Evolutionary conservation across 2,797 vertebrate species (phyloP).

Genomic region (Pristis pectinata): DNA sequence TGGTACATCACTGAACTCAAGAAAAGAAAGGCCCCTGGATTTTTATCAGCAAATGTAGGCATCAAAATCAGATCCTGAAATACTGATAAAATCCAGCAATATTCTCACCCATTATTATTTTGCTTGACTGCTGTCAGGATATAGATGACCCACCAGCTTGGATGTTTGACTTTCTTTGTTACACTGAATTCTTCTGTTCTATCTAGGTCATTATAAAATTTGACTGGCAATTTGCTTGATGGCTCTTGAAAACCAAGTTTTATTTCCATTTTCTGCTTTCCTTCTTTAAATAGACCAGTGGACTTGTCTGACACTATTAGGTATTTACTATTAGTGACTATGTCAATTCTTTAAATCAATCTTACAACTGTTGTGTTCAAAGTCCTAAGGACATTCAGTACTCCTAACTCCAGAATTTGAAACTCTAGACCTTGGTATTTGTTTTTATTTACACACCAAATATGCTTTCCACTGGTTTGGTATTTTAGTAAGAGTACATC

Average conservation of each 20-base stretch:
- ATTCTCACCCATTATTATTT: too few relatives aligned
- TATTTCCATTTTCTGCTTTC: neutral
- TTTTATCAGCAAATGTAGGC: neutral
- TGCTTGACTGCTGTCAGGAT: neutral
- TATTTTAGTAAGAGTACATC: neutral
- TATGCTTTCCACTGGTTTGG: neutral
- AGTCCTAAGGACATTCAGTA: neutral
- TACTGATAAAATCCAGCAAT: too few relatives aligned
- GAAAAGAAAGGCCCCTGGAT: neutral
- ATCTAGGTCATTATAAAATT: neutral
- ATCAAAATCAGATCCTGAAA: neutral
- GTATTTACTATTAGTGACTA: neutral
- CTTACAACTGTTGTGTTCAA: neutral
- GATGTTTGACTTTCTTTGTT: neutral
- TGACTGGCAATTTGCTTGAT: neutral
- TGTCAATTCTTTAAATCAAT: neutral
- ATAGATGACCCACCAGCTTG: neutral
- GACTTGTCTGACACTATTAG: neutral
- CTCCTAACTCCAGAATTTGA: neutral
- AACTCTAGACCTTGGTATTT: neutral
- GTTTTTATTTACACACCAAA: neutral
- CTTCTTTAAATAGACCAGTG: neutral
- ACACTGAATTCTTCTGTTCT: neutral
- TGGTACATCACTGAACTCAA: neutral
- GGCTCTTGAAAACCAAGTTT: neutral